A percentile compares a stretch with the other conserved stretches of the same genome.
These are phyloP conservation scores for Peromyscus polionotus DNA, from an alignment of 2,113 vertebrate genomes.

Conservation along the genomic window DNA sequence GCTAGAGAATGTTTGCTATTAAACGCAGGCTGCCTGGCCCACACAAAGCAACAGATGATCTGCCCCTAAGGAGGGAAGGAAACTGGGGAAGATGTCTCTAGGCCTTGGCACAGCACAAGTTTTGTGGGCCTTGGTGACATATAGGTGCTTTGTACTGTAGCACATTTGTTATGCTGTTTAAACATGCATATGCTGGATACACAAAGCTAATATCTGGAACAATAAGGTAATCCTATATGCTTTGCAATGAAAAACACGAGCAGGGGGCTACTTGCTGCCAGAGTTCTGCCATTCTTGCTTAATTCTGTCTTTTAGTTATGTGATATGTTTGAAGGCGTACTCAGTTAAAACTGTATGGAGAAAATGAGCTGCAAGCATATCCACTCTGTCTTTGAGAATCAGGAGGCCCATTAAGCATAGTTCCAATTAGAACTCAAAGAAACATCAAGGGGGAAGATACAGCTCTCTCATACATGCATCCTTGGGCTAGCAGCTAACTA, in stretches of 20 bases:
- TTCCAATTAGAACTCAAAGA: slow-evolving; percentile 69
- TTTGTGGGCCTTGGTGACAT: slow-evolving; percentile 77
- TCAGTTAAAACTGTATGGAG: slow-evolving; percentile 78
- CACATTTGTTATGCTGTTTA: slow-evolving; percentile 83
- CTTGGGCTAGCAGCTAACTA: too few species aligned
- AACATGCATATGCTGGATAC: slow-evolving; percentile 74
- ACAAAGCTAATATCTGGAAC: slow-evolving; percentile 83
- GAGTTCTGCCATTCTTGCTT: slow-evolving; percentile 83
- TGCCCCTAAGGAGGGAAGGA: slow-evolving; percentile 61
- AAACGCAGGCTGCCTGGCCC: slow-evolving; percentile 44
- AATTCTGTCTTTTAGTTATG: slow-evolving; percentile 85
- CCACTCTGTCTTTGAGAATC: slow-evolving; percentile 79
- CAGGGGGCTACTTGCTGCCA: slow-evolving; percentile 82
- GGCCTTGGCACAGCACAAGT: slow-evolving; percentile 44
- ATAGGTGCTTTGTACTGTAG: slow-evolving; percentile 79
- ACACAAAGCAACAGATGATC: slow-evolving; percentile 25
- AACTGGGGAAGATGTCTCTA: slow-evolving; percentile 69
- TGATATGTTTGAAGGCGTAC: slow-evolving; percentile 84
- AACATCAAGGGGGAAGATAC: background rate
- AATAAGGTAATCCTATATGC: slow-evolving; percentile 85
- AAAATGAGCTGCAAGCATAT: slow-evolving; percentile 83
- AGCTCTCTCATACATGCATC: background rate
- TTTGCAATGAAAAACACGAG: slow-evolving; percentile 82
- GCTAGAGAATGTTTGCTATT: slow-evolving; percentile 54
- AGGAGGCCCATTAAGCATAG: slow-evolving; percentile 66